These are phyloP conservation scores for Drosophila murphyi DNA, from an alignment of 1,140 invertebrate species.

Conservation along the genomic window DNA sequence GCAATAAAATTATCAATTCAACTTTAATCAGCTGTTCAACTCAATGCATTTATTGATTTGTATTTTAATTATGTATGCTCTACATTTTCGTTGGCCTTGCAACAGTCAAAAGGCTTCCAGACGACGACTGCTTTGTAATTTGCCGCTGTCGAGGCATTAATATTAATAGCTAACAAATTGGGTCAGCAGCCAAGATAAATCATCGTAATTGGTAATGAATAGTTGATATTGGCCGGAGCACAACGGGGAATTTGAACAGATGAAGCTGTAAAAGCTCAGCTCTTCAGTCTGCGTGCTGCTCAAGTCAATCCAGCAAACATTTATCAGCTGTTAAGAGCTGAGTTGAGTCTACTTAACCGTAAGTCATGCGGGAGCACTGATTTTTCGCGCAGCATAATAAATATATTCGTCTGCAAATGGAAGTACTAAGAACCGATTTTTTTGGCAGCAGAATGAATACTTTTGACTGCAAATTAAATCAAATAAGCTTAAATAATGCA, in stretches of 20 bases:
- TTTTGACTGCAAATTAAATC: not conserved
- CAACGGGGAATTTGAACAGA: slow-evolving; percentile 29
- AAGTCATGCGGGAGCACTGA: too few relatives aligned
- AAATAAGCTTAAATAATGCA: not conserved
- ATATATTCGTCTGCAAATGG: too few relatives aligned
- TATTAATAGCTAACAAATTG: slow-evolving; percentile 80
- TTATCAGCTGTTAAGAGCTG: not conserved
- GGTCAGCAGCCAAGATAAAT: slow-evolving; percentile 80
- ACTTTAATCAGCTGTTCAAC: not conserved
- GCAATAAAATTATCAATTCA: slow-evolving; percentile 18
- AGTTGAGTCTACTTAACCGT: too few relatives aligned
- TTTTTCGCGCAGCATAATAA: too few relatives aligned
- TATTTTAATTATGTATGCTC: not conserved
- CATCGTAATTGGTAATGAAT: slow-evolving; percentile 83
- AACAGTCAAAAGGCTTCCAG: slow-evolving; percentile 47
- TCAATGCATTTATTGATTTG: not conserved
- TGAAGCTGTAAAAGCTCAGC: not conserved
- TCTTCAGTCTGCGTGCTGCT: not conserved
- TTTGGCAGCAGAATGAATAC: not conserved
- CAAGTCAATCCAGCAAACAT: slow-evolving; percentile 7
- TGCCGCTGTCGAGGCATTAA: slow-evolving; percentile 57
- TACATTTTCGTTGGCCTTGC: slow-evolving; percentile 18
- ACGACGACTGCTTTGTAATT: slow-evolving; percentile 24
- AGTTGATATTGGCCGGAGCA: slow-evolving; percentile 58
- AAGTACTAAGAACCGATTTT: not conserved